Evolutionary conservation across 2,888 invertebrate species (phyloP), one percentile per base, ranked within the genome.

Genomic region (Tubulanus polymorphus): DNA sequence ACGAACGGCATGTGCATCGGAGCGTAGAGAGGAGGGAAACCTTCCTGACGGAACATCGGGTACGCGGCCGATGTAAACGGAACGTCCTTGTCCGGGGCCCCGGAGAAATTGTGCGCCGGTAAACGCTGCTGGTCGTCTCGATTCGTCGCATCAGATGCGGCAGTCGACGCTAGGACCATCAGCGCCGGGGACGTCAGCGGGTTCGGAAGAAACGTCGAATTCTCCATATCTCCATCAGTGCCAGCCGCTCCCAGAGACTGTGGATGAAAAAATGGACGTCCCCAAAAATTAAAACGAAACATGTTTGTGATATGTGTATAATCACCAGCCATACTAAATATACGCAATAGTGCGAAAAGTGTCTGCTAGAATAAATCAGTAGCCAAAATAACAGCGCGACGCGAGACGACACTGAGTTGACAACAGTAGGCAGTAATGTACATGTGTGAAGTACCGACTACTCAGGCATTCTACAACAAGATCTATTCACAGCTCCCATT

Each of bases 251-350:
- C 60, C 37, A 66, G 65, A 45, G 66, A 65, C 37, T 68, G 67
- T 15, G 70, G 62, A 48, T 62, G 65, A 64, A 67, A 37, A 55
- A 72, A 68, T 57, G 72, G 71, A 45, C 70, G 69, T 63, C 72
- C 70, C 74, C 74, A 74, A 59, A 74, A 68, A 60, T 74, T 74
- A 64, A 72, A 71, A 55, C 73, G 69, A 67, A 72, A 74, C 73
- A 74, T 72, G 26, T 41, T 41, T 18, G 41, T 20, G 23, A 25
- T 23, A 25, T 25, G 18, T 20, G 23, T 27, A 26, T 8, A 51
- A 37, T 37, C 37, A 29, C 48, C 48, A 27, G 27, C 28, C 48
- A 30, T 26, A 15, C 29, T 18, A 48, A 28, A 25, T 28, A 10
- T 18, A 48, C 18, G 23, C 28, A 12, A 23, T 23, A 25, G 18